Evolutionary conservation across 2,797 vertebrate species (phyloP), one percentile per base, ranked within the genome.

Genomic region (Liparis tanakae): DNA sequence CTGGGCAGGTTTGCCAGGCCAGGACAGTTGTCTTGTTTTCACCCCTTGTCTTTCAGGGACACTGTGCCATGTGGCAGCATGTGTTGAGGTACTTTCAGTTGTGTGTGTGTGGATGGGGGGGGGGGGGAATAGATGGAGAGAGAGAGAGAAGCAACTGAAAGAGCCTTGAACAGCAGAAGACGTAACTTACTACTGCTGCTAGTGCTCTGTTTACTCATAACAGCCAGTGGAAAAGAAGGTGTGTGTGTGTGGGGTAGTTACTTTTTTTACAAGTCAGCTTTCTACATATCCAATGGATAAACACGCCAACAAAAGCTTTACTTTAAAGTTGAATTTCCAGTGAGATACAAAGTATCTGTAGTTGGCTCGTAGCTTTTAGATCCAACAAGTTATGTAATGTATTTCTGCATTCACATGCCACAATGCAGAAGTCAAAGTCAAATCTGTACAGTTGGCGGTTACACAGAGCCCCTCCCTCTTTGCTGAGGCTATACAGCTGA

Each of bases 1-100:
- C 39, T 65, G 60, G 82, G 77, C 79, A 83, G 78, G 78, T 85
- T 79, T 86, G 75, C 76, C 77, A 77, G 74, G 59, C 74, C 78
- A 60, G 33, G 61, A 59, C 64, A 65, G 66, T 69, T 72, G 74
- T 79, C 51, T 67, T 81, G 62, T 83, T 84, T 54, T 64, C 43
- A 41, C 13, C 36, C 46, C 17, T 53, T 50, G 33, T 10, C 61
- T 83, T 72, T 74, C 55, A 82, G 56, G 69, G 67, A 80, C 67
- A 50, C 44, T 63, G 58, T 57, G 79, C 68, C 80, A 75, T 87
- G 78, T 87, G 77, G 79, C 85, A 75, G 64, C 70, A 69, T 80
- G 66, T 57, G 56, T 30, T 60, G 37, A 72, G 6, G 48, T 50
- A 58, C 57, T 76, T 76, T 72, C 53, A 71, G 57, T 65, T 51